Percentiles rank a stretch among this genome's conserved stretches.
Conservation (phyloP, 2,113 vertebrate species). For the Platanista minor region DNA sequence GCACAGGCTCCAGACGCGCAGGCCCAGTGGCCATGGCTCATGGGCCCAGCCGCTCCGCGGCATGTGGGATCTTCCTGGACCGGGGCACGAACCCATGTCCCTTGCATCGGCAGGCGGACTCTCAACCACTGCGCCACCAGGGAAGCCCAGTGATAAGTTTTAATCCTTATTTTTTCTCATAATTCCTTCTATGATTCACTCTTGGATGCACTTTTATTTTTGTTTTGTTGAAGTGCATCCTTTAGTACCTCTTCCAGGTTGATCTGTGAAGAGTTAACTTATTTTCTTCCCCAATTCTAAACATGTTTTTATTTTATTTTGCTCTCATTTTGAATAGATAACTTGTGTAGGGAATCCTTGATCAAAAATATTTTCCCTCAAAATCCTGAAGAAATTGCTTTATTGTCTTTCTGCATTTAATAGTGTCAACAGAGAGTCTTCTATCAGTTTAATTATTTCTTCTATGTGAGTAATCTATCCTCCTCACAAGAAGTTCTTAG, state of each 20-base stretch:
- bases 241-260: not conserved
- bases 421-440: not conserved
- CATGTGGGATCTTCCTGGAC: too few relatives aligned
- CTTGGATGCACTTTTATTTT: not conserved
- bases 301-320: not conserved
- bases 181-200: not conserved
- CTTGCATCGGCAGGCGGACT: too few relatives aligned
- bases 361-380: not conserved
- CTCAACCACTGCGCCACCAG: too few relatives aligned
- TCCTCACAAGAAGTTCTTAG: not conserved
- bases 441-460: not conserved
- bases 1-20: too few relatives aligned
- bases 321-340: not conserved
- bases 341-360: not conserved
- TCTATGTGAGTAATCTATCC: not conserved
- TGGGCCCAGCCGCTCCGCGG: too few relatives aligned
- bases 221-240: not conserved
- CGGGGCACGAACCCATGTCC: too few relatives aligned
- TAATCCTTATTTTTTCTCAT: not conserved
- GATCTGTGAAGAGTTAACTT: not conserved
- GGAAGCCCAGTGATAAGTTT: not conserved
- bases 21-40: too few relatives aligned
- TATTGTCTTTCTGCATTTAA: not conserved
- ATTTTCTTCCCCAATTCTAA: not conserved
- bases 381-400: not conserved